Evolutionary conservation across 2,113 vertebrate species (phyloP), one percentile per base, ranked within the genome.

Genomic region (Epinephelus fuscoguttatus): DNA sequence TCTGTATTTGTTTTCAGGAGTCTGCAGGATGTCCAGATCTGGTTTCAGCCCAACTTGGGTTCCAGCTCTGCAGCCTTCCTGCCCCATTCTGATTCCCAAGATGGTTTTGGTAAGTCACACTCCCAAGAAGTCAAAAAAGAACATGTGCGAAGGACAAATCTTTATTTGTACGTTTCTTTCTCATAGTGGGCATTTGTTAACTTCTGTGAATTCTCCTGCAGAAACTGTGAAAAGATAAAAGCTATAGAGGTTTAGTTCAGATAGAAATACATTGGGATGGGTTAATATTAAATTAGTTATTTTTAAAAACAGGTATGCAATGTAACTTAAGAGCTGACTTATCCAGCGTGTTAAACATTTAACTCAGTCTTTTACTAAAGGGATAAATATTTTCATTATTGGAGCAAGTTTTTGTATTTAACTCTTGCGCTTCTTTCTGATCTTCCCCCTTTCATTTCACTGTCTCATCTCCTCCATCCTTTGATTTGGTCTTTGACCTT

Each of bases 11-110:
- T 85, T 67, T 86, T 52, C 80, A 96, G 98, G 92, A 98, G 97
- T 52, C 92, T 99, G 18, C 98, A 99, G 82, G 98, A 99, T 86
- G 98, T 99, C 15, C 98, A 99, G 94, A 99, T 99, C 84, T 97
- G 97, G 92, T 98, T 99, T 92, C 97, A 99, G 76, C 97, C 98
- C n/a, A 96, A 96, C 67, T 88, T 95, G 0, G 94, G 93, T 47
- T 94, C 96, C 80, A 96, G 94, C 19, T 89, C 94, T 18, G 91
- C 93, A 0, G 75, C 85, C 5, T 95, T 97, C 6, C 89, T 97
- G 61, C 94, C 96, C 47, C 84, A 93, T 57, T 96, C 97, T 57
- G 82, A 94, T 75, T 90, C 96, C 45, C 96, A 96, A 23, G 97
- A 98, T 63, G 96, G 96, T 52, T 97, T 98, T 75, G 95, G 98